A percentile compares a stretch with the other conserved stretches of the same genome.
Conservation (phyloP, 2,888 invertebrate species). For the Mellilla xanthometata region DNA sequence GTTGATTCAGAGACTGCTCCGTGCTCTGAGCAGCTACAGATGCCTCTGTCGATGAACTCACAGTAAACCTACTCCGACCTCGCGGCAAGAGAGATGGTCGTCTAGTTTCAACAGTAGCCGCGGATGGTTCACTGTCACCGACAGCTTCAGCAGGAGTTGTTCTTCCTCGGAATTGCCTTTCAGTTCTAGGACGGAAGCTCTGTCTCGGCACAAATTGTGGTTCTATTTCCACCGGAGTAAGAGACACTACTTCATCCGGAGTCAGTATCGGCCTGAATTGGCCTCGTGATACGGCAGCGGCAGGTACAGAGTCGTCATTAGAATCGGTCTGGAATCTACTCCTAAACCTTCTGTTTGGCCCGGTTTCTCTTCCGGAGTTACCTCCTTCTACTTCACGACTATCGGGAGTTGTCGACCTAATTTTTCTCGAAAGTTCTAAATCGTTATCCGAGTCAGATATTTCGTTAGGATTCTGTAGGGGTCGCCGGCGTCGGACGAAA, state of each 20-base stretch:
- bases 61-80: slow-evolving; percentile 60
- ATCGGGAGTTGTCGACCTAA: slow-evolving; percentile 75
- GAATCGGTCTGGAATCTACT: slow-evolving; percentile 47
- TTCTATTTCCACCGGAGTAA: slow-evolving; percentile 76
- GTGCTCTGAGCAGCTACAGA: slow-evolving; percentile 38
- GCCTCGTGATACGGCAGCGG: slow-evolving; percentile 64
- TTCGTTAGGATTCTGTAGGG: slow-evolving; percentile 63
- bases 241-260: slow-evolving; percentile 77
- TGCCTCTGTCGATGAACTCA: slow-evolving; percentile 52
- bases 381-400: slow-evolving; percentile 61
- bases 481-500: slow-evolving; percentile 69
- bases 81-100: slow-evolving; percentile 58
- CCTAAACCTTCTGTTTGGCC: slow-evolving; percentile 45
- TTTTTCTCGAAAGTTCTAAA: slow-evolving; percentile 52
- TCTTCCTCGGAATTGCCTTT: slow-evolving; percentile 46
- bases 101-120: slow-evolving; percentile 64
- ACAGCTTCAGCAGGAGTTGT: slow-evolving; percentile 48
- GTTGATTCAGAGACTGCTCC: slow-evolving; percentile 44
- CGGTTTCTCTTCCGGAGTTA: slow-evolving; percentile 37
- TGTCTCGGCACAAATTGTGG: slow-evolving; percentile 52
- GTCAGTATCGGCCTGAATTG: slow-evolving; percentile 56
- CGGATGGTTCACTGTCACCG: slow-evolving; percentile 67
- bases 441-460: slow-evolving; percentile 62
- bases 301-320: slow-evolving; percentile 61
- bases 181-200: slow-evolving; percentile 37